phyloP scores from a whole-genome alignment of 2,113 vertebrate species.

The Cacatua alba region DNA sequence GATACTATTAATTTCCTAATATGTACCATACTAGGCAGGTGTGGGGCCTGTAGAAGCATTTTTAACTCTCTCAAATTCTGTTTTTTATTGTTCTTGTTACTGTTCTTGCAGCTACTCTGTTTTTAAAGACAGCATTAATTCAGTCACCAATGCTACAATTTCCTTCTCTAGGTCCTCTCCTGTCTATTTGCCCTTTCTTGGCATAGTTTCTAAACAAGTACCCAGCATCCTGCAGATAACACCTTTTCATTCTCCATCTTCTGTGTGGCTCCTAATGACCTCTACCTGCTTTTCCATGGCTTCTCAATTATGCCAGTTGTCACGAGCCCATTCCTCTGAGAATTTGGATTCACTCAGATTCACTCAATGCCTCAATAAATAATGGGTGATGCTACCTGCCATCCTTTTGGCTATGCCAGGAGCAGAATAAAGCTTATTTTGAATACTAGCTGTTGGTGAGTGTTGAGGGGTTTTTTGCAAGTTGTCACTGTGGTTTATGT shows the following conservation, averaged over 20 bases:
- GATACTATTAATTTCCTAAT: background rate
- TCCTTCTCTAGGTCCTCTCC: background rate
- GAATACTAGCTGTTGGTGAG: background rate
- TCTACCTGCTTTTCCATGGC: background rate
- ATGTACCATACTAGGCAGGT: background rate
- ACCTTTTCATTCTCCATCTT: background rate
- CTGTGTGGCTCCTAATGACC: background rate
- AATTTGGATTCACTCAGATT: background rate
- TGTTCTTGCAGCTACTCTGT: background rate
- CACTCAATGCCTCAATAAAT: background rate
- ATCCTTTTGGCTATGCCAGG: no score
- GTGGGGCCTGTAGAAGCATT: background rate
- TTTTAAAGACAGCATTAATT: background rate
- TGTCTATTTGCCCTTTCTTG: background rate
- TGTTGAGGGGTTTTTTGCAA: background rate
- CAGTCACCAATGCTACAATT: background rate
- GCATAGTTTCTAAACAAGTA: background rate
- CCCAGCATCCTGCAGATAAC: background rate
- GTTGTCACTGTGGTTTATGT: background rate
- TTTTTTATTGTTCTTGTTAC: background rate
- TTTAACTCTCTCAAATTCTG: background rate
- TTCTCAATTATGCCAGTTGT: no score
- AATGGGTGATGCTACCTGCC: no score
- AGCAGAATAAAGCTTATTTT: conserved; percentile 14
- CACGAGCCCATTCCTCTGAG: background rate